These are phyloP conservation scores for Platichthys stellatus DNA, from an alignment of 2,113 vertebrate species.

Conservation along the genomic window DNA sequence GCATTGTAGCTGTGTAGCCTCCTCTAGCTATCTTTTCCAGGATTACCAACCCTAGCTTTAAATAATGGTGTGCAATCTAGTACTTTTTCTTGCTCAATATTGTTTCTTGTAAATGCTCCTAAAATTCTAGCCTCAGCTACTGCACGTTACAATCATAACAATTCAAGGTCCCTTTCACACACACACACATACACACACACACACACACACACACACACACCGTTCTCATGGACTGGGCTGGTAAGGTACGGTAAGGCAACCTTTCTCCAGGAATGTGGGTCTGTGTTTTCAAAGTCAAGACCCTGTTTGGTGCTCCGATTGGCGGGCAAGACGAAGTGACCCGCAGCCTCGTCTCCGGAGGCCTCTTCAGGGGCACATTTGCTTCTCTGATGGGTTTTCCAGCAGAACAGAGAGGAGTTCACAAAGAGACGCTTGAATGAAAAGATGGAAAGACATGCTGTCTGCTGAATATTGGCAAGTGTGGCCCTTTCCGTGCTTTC, in stretches of 20 bases:
- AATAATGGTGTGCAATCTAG: too few relatives aligned
- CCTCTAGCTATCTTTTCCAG: too few relatives aligned
- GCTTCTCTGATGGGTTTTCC: slow-evolving; percentile 23
- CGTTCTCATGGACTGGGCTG: neutral
- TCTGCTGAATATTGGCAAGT: neutral
- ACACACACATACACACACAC: too few relatives aligned
- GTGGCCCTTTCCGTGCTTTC: neutral
- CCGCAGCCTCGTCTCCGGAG: slow-evolving; percentile 1
- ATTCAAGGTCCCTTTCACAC: too few relatives aligned
- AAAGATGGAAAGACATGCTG: neutral
- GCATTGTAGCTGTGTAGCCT: too few relatives aligned
- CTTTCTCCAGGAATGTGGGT: neutral
- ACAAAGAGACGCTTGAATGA: neutral
- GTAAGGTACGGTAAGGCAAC: neutral
- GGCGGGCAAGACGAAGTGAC: neutral
- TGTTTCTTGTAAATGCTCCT: too few relatives aligned
- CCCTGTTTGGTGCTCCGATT: neutral
- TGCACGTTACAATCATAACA: too few relatives aligned
- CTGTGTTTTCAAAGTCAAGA: neutral
- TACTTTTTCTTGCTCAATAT: too few relatives aligned
- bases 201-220: too few relatives aligned
- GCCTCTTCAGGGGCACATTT: neutral
- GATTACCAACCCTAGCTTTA: too few relatives aligned
- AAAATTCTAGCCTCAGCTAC: too few relatives aligned
- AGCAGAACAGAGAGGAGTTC: neutral